Evolutionary conservation across 2,113 vertebrate species (phyloP), one percentile per base, ranked within the genome.

Genomic region (Poicephalus meyeri): DNA sequence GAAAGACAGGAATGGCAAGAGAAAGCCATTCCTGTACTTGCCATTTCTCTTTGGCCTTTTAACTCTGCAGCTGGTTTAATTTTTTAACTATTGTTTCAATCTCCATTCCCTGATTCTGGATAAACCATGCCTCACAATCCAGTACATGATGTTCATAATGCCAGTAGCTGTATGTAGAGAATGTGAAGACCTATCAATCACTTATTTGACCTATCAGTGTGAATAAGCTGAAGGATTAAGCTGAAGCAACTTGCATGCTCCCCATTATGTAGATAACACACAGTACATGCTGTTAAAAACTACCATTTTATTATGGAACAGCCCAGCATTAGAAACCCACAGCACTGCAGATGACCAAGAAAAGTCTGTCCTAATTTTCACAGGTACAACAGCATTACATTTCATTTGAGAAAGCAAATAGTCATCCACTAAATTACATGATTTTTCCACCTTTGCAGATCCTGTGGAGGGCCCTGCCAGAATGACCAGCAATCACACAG

Each of bases 401-500:
- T 13, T 13, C 68, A 8, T 61, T 49, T 69, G 52, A 26, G 9
- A 44, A n/a, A 78, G 49, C 11, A 77, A 65, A 25, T 1, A 1
- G 41, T 19, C 37, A 56, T 28, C 23, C 13, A 28, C 26, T 31
- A 56, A 88, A 76, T 58, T 42, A 39, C 20, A 11, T 1, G 2
- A 50, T 72, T 88, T 86, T 55, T n/a, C 64, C n/a, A 23, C 58
- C 88, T 96, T 80, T 88, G 33, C 58, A 96, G 93, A 83, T 26
- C 82, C 94, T 44, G 1, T 46, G 72, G 41, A 71, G 79, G 61
- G 17, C 41, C n/a, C 76, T 69, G 83, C 47, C 84, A 95, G 95
- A 88, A 99, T 99, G 99, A 98, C 98, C 68, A 97, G 89, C n/a
- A 95, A 96, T 76, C 98, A 95, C 8, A 98, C 99, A 58, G 98